Conservation (phyloP, 1,140 invertebrate genomes). For the Diorhabda sublineata region DNA sequence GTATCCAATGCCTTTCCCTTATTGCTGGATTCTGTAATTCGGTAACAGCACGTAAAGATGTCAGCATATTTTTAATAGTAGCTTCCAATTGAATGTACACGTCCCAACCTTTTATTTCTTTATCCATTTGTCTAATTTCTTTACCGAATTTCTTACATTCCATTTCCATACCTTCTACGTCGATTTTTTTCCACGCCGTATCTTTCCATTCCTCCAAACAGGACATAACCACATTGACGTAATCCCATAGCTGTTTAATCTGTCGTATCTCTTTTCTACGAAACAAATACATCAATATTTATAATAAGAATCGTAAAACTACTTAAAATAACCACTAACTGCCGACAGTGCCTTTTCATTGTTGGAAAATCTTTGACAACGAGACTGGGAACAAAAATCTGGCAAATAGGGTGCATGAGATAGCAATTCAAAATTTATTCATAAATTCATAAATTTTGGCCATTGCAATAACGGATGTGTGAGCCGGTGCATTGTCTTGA, state of each 20-base stretch:
- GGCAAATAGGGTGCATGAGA: too few relatives aligned
- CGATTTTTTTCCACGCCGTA: constrained; percentile 88
- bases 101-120: constrained; percentile 80
- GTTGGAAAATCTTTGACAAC: too few relatives aligned
- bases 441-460: too few relatives aligned
- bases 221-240: constrained; percentile 73
- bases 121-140: constrained; percentile 79
- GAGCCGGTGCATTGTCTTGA: too few relatives aligned
- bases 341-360: too few relatives aligned
- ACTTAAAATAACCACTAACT: too few relatives aligned
- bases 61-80: constrained; percentile 79
- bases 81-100: constrained; percentile 67
- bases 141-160: constrained; percentile 90
- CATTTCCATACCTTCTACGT: constrained; percentile 90
- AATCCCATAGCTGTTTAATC: constrained; percentile 86
- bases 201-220: constrained; percentile 88
- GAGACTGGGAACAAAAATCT: too few relatives aligned
- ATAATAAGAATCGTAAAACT: too few relatives aligned
- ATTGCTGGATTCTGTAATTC: constrained; percentile 94
- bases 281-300: too few relatives aligned
- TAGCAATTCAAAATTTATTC: too few relatives aligned
- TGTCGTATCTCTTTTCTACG: constrained; percentile 70
- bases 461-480: too few relatives aligned
- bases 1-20: constrained; percentile 86
- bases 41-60: constrained; percentile 80